These are phyloP conservation scores for Phengaris alcon DNA, from an alignment of 2,888 invertebrate genomes.

Conservation along the genomic window DNA sequence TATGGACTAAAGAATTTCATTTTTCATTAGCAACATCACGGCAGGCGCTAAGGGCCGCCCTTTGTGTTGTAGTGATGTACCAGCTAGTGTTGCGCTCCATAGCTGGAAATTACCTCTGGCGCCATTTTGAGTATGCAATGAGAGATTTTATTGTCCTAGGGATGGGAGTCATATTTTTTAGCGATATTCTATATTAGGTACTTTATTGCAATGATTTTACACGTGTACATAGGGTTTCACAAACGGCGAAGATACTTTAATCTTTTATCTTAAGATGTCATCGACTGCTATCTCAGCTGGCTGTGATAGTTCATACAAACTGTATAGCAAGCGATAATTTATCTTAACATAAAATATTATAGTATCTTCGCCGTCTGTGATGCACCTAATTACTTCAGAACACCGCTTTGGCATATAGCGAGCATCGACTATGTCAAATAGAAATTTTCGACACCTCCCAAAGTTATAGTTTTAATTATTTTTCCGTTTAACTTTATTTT, in stretches of 20 bases:
- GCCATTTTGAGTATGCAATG: neutral
- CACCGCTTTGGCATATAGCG: no score
- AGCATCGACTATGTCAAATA: no score
- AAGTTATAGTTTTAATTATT: constrained; percentile 8
- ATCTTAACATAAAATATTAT: no score
- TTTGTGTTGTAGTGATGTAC: neutral
- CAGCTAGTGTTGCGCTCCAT: constrained; percentile 25
- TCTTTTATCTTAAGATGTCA: no score
- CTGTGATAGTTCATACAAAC: no score
- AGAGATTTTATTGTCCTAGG: neutral
- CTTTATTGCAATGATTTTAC: no score
- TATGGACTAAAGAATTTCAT: neutral
- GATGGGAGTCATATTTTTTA: neutral
- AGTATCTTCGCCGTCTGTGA: no score
- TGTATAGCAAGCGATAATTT: no score
- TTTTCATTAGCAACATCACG: neutral
- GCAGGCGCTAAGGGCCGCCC: neutral
- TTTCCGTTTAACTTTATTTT: neutral
- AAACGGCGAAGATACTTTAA: no score
- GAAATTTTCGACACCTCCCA: neutral
- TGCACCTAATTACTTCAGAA: no score
- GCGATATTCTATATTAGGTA: neutral
- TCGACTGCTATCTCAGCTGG: no score
- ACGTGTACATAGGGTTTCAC: no score
- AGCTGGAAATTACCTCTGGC: neutral